These are phyloP conservation scores for Endotricha flammealis DNA, from an alignment of 2,888 invertebrate species.

Conservation along the genomic window DNA sequence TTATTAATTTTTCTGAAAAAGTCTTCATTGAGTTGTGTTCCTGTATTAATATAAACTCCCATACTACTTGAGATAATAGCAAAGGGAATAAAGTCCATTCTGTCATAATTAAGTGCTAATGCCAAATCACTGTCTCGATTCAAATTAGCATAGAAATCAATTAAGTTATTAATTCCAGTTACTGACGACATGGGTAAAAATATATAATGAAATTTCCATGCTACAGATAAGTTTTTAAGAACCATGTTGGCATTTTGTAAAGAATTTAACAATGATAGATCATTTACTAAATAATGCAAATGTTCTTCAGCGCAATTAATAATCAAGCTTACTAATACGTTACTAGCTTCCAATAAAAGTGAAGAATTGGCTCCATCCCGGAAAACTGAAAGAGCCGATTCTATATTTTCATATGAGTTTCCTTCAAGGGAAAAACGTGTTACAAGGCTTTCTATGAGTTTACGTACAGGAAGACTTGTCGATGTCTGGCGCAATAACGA, in stretches of 20 bases:
- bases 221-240: conserved; percentile 57
- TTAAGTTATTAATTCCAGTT: conserved; percentile 52
- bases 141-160: conserved; percentile 36
- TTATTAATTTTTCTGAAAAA: conserved; percentile 32
- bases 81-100: conserved; percentile 55
- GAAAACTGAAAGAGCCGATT: conserved; percentile 37
- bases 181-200: conserved; percentile 61
- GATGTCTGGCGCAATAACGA: conserved; percentile 48
- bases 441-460: conserved; percentile 48
- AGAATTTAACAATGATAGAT: conserved; percentile 48
- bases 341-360: conserved; percentile 44
- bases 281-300: conserved; percentile 47
- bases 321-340: conserved; percentile 50
- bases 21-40: conserved; percentile 18
- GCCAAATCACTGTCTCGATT: neutral
- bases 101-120: conserved; percentile 20
- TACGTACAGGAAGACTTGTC: conserved; percentile 45
- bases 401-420: conserved; percentile 23
- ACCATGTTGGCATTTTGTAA: conserved; percentile 51
- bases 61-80: conserved; percentile 43
- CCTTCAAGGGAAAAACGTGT: conserved; percentile 21
- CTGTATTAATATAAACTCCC: conserved; percentile 21
- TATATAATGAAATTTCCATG: conserved; percentile 69
- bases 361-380: conserved; percentile 49
- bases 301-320: conserved; percentile 53